Base-by-base conservation (phyloP, 2,797 vertebrate species). In the Lacerta bilineata region DNA sequence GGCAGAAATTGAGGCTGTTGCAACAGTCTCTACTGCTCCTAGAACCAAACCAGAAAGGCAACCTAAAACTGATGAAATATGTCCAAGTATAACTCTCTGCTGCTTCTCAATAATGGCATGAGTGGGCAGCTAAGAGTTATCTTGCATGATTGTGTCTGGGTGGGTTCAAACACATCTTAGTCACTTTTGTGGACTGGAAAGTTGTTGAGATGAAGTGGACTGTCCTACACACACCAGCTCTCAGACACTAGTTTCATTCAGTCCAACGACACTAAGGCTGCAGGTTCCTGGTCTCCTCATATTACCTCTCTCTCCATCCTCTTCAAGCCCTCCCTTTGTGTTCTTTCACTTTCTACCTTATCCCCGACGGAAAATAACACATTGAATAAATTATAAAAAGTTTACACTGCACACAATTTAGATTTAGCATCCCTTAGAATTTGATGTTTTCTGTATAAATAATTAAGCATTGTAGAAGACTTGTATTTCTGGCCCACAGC, bases 251-350 rank as follows among this genome's bases (percentile, higher is more conserved):
- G 20, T 27, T 68, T 83, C 74, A 64, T 77, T 55, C 41, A 69
- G 15, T 39, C 66, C 80, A 83, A 43, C 13, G 5, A 43, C 15
- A 23, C 18, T 50, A 84, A 8, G 20, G 15, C 10, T 64, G 13
- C 29, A 18, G 33, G 29, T 43, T 50, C 15, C 43, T 71, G 68
- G 9, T 50, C 82, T 72, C n/a, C 23, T n/a, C 43, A 83, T 71
- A 55, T 64, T 75, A 82, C 13, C 3, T 29, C 27, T 64, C 8
- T 33, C 23, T 27, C 29, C 23, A 72, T 25, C 20, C 29, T 8
- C 15, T 84, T 88, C 29, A 84, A 43, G 66, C 27, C 5, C 46
- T 43, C 17, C 46, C 15, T 84, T n/a, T 33, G 76, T 80, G 85
- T 80, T 71, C 36, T 84, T 80, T 39, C 23, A 80, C 11, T 59